Evolutionary conservation across 2,888 invertebrate genomes (phyloP), one percentile per base, ranked within the genome.

Genomic region (Apotomis betuletana): DNA sequence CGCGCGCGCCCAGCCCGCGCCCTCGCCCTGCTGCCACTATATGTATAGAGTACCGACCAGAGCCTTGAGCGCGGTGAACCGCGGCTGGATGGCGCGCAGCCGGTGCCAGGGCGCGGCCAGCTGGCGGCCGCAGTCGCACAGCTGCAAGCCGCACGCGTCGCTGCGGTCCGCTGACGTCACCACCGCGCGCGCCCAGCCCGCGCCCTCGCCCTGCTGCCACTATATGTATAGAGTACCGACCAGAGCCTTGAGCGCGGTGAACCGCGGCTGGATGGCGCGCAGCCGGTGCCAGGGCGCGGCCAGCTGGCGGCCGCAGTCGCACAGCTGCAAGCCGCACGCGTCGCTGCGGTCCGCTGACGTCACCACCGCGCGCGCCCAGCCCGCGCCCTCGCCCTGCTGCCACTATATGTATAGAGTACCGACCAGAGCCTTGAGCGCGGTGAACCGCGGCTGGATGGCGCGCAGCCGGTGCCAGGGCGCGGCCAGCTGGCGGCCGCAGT

Each of bases 381-480:
- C 27, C 27, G 27, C 27, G 27, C 27, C 2, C 27, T 15, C 27
- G 27, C 27, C 44, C 8, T 44, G 5, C 8, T 44, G 44, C 44
- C 44, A 44, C 3, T 5, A 44, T 44, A 27, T 55, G 9, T 36
- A 15, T 8, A 4, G 4, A 13, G 1, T 3, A 64, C 63, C 38
- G 63, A 64, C 63, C 63, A 64, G 15, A 12, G 85, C 79, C 60
- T 89, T 89, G 38, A 83, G 77, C 52, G 76, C 79, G 76, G 87
- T 81, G 77, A 90, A 94, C 55, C 83, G 82, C 5, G 82, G 85
- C 6, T 85, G 82, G 5, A 95, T 82, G 58, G 85, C 86, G 76
- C 90, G 85, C n/a, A 95, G 80, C n/a, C 83, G 79, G 6, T 84
- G 80, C 82, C 91, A 92, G 0, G 84, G 76, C 4, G 94, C 83